phyloP scores from a whole-genome alignment of 2,888 invertebrate species.

The Endotricha flammealis region DNA sequence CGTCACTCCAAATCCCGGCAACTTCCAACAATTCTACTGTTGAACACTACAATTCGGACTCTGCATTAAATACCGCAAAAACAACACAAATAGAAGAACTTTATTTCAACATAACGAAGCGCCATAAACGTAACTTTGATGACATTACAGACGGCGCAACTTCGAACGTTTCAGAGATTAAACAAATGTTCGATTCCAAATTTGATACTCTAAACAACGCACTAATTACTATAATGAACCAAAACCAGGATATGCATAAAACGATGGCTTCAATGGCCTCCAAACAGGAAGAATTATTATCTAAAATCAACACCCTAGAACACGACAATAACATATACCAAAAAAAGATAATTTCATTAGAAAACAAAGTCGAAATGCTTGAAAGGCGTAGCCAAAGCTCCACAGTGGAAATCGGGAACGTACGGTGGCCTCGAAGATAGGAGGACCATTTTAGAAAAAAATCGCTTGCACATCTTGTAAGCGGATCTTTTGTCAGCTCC shows the following conservation, averaged over 20 bases:
- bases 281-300: slow-evolving; percentile 11
- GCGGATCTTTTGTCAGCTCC: too few relatives aligned
- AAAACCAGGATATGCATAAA: slow-evolving; percentile 15
- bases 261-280: slow-evolving; percentile 7
- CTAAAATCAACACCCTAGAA: slow-evolving; percentile 11
- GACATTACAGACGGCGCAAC: neutral
- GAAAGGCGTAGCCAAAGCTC: slow-evolving; percentile 7
- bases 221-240: slow-evolving; percentile 1
- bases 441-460: too few relatives aligned
- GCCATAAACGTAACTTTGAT: slow-evolving; percentile 5
- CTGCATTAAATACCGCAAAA: neutral
- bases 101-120: neutral
- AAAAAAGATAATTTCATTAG: slow-evolving; percentile 2
- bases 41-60: slow-evolving; percentile 1
- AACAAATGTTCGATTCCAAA: neutral
- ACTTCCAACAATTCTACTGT: neutral
- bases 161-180: neutral
- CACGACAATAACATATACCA: slow-evolving; percentile 11
- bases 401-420: slow-evolving; percentile 13
- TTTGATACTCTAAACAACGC: slow-evolving; percentile 3
- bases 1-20: neutral
- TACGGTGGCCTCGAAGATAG: too few relatives aligned
- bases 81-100: neutral
- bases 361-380: slow-evolving; percentile 6
- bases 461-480: too few relatives aligned